Conservation (phyloP, 1,140 invertebrate genomes). For the Heliconius congener region DNA sequence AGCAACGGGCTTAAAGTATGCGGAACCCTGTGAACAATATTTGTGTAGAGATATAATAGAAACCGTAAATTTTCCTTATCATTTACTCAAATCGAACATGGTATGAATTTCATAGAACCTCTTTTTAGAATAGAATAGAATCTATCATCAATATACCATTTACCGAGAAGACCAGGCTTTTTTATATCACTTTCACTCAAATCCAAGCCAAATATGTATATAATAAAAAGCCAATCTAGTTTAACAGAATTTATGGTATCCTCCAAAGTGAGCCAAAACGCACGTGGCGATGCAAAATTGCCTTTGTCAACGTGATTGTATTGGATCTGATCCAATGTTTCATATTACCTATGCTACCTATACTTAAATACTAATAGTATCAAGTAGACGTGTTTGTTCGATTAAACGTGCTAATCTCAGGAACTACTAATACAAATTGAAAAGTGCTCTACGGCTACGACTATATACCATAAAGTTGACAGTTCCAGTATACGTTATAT, state of each 20-base stretch:
- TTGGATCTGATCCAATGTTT: slow-evolving; percentile 10
- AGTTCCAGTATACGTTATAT: no score
- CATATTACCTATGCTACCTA: background rate
- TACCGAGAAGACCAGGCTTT: background rate
- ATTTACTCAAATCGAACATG: background rate
- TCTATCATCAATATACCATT: background rate
- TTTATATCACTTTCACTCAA: background rate
- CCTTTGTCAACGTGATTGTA: slow-evolving; percentile 22
- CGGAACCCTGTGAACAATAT: no score
- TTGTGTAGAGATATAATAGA: background rate
- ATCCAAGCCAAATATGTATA: slow-evolving; percentile 19
- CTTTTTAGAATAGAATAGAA: background rate
- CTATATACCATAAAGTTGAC: background rate
- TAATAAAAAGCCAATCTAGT: background rate
- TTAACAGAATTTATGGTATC: slow-evolving; percentile 2
- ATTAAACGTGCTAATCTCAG: no score
- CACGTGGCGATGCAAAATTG: slow-evolving; percentile 23
- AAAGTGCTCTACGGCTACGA: background rate
- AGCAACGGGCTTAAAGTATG: no score
- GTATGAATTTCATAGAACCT: background rate
- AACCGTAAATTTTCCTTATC: background rate
- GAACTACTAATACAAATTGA: no score
- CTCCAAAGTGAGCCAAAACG: slow-evolving; percentile 4
- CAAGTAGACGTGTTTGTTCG: background rate
- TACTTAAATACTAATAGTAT: background rate